Evolutionary conservation across 2,888 invertebrate genomes (phyloP), one percentile per base, ranked within the genome.

Genomic region (Orgyia antiqua): DNA sequence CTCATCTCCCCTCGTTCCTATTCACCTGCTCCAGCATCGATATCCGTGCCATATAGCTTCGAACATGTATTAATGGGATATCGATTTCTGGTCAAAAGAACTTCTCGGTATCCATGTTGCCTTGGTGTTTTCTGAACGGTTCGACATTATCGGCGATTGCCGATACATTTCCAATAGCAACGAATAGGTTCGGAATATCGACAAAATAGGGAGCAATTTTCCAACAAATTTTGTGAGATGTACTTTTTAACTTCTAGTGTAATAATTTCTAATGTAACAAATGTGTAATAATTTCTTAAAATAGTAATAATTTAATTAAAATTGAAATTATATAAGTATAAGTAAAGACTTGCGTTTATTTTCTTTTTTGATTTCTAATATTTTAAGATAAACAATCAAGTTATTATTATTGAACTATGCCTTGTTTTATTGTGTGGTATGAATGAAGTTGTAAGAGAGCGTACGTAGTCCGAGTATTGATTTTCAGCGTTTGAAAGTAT

Each of bases 91-190:
- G 74, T 84, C 77, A 80, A 44, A 35, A 36, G 39, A 65, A 54
- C 80, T 78, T 65, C 79, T 73, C 49, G 28, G 26, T 36, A 50
- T 49, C 67, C 54, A 77, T 87, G 87, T 34, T 58, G 68, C 64
- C 87, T 80, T 87, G 64, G 87, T 84, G 68, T 64, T 86, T 87
- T 86, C 84, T 84, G 83, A 87, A 87, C 80, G 69, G 72, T 73
- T 82, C 83, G 79, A 83, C 80, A 86, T 82, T 87, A 87, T 87
- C 84, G 84, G 70, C 68, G 71, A 87, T 87, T 78, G 66, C 80
- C 83, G 71, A 87, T 87, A 84, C 68, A 54, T 70, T 75, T 70
- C 74, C 75, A 76, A 84, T 86, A 71, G n/a, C n/a, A n/a, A n/a
- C n/a, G n/a, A n/a, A n/a, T n/a, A 39, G 30, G 24, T 32, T 15